These are phyloP conservation scores for Bursaphelenchus okinawaensis DNA, from an alignment of 2,888 invertebrate species.

Conservation along the genomic window DNA sequence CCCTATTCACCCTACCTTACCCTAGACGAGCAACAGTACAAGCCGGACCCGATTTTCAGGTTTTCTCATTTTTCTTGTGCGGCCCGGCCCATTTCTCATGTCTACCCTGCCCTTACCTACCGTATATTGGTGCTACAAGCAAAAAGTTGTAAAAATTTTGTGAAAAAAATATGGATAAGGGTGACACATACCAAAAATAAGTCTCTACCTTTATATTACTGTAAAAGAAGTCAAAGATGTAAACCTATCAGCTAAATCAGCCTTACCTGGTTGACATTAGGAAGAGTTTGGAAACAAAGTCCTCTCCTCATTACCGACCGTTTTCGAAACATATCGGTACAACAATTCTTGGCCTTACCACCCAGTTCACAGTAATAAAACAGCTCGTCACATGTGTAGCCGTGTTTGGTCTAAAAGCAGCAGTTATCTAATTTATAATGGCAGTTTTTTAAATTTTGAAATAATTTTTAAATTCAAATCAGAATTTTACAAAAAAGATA, in stretches of 20 bases:
- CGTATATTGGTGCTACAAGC: no score
- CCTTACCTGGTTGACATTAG: conserved; percentile 39
- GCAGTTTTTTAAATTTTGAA: background rate
- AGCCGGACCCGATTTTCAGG: no score
- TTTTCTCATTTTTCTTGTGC: no score
- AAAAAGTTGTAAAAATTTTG: no score
- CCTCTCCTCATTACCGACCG: conserved; percentile 48
- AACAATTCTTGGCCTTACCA: conserved; percentile 42
- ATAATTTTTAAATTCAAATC: background rate
- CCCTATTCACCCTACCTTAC: no score
- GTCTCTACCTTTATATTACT: background rate
- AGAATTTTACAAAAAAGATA: background rate
- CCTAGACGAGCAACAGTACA: no score
- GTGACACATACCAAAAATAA: no score
- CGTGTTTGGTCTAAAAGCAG: conserved; percentile 47
- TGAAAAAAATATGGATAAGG: no score
- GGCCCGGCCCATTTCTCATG: no score
- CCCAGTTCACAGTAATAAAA: conserved; percentile 47
- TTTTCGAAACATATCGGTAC: conserved; percentile 39
- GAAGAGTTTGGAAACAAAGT: conserved; percentile 45
- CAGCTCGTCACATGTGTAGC: conserved; percentile 49
- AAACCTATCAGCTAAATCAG: no score
- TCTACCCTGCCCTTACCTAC: no score
- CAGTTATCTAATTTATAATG: no score
- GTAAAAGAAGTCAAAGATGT: background rate